A percentile compares a stretch with the other conserved stretches of the same genome.
Evolutionary conservation across 2,113 vertebrate genomes (phyloP).

Genomic region (Ahaetulla prasina): DNA sequence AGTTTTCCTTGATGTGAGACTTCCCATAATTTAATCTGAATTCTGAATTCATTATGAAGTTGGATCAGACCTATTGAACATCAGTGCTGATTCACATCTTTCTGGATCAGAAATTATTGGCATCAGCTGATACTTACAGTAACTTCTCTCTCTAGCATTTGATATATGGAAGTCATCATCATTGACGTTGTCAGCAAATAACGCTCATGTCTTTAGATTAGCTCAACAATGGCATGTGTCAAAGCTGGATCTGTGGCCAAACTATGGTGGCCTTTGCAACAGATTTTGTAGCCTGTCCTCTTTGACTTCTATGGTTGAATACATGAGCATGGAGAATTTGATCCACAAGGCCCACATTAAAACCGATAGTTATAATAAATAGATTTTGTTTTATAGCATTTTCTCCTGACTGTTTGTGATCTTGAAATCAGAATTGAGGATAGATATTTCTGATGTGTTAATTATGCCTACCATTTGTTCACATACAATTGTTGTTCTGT

Average conservation of each 20-base stretch:
- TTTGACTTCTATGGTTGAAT: neutral
- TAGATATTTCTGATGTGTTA: neutral
- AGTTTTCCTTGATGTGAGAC: neutral
- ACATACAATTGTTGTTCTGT: neutral
- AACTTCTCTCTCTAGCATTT: neutral
- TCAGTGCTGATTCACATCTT: neutral
- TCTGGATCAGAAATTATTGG: neutral
- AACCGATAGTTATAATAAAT: neutral
- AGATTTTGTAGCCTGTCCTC: neutral
- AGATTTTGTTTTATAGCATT: neutral
- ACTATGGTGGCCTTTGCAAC: neutral
- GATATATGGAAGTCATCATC: neutral
- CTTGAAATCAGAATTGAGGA: neutral
- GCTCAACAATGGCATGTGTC: neutral
- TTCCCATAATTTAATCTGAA: neutral
- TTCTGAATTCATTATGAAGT: slow-evolving; percentile 3
- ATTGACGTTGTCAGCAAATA: neutral
- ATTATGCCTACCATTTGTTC: neutral
- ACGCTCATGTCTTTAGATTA: neutral
- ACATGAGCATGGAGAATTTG: neutral
- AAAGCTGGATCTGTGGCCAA: neutral
- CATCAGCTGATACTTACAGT: neutral
- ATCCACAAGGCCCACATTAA: neutral
- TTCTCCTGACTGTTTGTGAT: neutral
- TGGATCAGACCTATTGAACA: neutral